Evolutionary conservation across 1,140 invertebrate genomes (phyloP), one percentile per base, ranked within the genome.

Genomic region (Hyphantria cunea): DNA sequence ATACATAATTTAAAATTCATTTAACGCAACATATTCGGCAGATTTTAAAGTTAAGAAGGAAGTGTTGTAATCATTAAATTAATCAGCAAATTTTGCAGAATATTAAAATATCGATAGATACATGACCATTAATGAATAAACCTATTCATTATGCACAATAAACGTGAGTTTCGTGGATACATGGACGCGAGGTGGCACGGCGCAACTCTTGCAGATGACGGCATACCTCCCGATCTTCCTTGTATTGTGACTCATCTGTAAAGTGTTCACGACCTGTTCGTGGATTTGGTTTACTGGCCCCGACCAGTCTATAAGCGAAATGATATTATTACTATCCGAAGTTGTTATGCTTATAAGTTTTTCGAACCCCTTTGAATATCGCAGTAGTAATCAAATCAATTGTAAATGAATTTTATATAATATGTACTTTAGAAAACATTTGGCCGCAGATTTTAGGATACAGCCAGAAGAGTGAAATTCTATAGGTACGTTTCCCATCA

Each of bases 151-250:
- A 49, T 70, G 67, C 65, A 58, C 56, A 54, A 42, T 13, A 68
- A 66, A 52, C 72, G 72, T 74, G 68, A 67, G 61, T 12, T 34
- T 50, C 56, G 14, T 45, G 49, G 42, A 52, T 64, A 49, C 41
- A 62, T 49, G 47, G 47, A 37, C 14, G 37, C 49, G 51, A 45
- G 42, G 14, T 11, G 55, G 41, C 12, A 25, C 12, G 41, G 41
- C 12, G 41, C 6, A 7, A n/a, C 7, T 8, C 34, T 13, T 13
- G 42, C 14, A 48, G 75, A 76, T 90, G 87, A 90, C 84, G 87
- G 73, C 87, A 90, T 86, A 68, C 69, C 75, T 74, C 80, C 80
- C 78, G 78, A 84, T 86, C 84, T 86, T 90, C 85, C 85, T 90
- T 74, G 71, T 80, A 77, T 17, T 56, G 55, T 90, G 86, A 88